A percentile compares a stretch with the other conserved stretches of the same genome.
phyloP scores from a whole-genome alignment of 2,797 vertebrate genomes.

The Myotis planiceps region DNA sequence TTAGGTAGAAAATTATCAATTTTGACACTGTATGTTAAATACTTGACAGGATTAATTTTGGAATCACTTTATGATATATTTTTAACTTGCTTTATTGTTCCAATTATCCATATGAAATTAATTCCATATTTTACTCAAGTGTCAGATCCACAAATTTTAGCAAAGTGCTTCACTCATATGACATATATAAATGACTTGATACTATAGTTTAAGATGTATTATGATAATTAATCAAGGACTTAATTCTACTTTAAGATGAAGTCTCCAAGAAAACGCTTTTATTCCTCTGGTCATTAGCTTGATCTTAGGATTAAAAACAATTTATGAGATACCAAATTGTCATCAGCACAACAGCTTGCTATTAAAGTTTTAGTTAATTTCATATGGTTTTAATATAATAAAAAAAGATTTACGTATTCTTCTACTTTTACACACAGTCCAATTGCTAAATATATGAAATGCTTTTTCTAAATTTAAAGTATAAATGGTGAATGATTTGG shows the following conservation, averaged over 20 bases:
- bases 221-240: slow-evolving; percentile 71
- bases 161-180: slow-evolving; percentile 20
- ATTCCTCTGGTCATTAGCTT: slow-evolving; percentile 61
- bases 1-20: slow-evolving; percentile 43
- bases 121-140: slow-evolving; percentile 54
- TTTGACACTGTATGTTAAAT: slow-evolving; percentile 57
- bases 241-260: slow-evolving; percentile 68
- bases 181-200: slow-evolving; percentile 50
- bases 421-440: slow-evolving; percentile 34
- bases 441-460: slow-evolving; percentile 10
- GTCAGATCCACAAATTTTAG: slow-evolving; percentile 60
- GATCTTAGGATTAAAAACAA: slow-evolving; percentile 50
- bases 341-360: slow-evolving; percentile 49
- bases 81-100: slow-evolving; percentile 77
- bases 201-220: slow-evolving; percentile 63
- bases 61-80: slow-evolving; percentile 59
- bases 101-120: slow-evolving; percentile 73
- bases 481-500: neutral
- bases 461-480: slow-evolving; percentile 37
- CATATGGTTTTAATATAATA: slow-evolving; percentile 62
- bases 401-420: slow-evolving; percentile 62
- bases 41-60: slow-evolving; percentile 71
- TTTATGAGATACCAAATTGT: neutral
- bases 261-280: neutral
- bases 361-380: slow-evolving; percentile 59